Evolutionary conservation across 2,888 invertebrate species (phyloP).

Genomic region (Acronicta leporina): DNA sequence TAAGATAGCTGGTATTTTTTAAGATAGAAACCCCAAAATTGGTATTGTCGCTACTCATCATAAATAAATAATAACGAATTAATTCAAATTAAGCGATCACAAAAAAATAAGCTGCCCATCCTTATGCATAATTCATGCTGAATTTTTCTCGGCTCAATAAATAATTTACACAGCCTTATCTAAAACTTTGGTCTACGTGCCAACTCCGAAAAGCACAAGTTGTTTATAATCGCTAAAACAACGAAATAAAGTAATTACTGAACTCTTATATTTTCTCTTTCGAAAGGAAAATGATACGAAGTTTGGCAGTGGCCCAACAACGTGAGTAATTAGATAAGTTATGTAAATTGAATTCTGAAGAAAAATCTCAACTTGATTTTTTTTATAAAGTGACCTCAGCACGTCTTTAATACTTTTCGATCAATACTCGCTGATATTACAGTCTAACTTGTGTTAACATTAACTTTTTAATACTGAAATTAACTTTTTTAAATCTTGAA

Average conservation of each 20-base stretch:
- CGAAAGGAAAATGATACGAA: constrained; percentile 55
- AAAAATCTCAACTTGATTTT: neutral
- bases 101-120: too few species aligned
- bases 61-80: too few species aligned
- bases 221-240: constrained; percentile 54
- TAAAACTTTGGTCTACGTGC: constrained; percentile 37
- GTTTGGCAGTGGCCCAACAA: constrained; percentile 49
- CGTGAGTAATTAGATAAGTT: constrained; percentile 53
- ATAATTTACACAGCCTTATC: constrained; percentile 15
- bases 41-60: too few species aligned
- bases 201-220: constrained; percentile 27
- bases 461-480: neutral
- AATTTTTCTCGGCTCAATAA: too few species aligned
- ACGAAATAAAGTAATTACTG: constrained; percentile 56
- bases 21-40: too few species aligned
- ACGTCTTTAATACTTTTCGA: neutral
- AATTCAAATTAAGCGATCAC: too few species aligned
- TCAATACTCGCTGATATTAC: neutral
- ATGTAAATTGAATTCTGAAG: constrained; percentile 28
- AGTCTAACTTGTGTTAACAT: neutral
- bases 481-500: neutral
- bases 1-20: too few species aligned
- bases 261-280: constrained; percentile 54
- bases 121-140: too few species aligned
- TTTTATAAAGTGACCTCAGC: neutral